These are phyloP conservation scores for Tympanoctomys barrerae DNA, from an alignment of 2,797 vertebrate species.

Conservation along the genomic window DNA sequence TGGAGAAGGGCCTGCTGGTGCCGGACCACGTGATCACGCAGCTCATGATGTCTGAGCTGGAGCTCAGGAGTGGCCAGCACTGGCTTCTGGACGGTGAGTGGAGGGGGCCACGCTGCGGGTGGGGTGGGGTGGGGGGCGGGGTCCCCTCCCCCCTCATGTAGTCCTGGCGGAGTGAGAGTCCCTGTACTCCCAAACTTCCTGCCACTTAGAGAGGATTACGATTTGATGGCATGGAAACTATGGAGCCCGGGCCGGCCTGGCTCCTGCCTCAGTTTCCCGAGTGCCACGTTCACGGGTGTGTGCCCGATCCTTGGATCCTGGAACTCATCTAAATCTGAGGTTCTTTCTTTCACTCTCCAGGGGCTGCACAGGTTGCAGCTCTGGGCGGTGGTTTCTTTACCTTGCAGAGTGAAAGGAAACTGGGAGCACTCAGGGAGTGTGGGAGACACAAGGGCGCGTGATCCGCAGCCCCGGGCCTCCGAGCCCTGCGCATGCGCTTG, in stretches of 20 bases:
- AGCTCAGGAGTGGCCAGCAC: conserved; percentile 91
- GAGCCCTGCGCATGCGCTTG: background rate
- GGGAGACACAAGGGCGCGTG: background rate
- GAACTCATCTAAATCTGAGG: background rate
- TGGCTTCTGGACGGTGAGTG: conserved; percentile 96
- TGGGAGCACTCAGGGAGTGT: background rate
- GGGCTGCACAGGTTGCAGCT: background rate
- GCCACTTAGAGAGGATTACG: background rate
- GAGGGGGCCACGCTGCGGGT: background rate
- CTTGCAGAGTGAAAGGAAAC: background rate
- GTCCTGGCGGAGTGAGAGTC: background rate
- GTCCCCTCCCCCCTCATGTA: background rate
- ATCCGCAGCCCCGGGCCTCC: background rate
- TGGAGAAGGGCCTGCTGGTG: conserved; percentile 93
- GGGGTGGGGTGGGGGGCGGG: too few relatives aligned
- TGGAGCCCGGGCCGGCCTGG: background rate
- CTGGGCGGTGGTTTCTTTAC: background rate
- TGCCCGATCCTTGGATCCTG: background rate
- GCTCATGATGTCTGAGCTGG: conserved; percentile 93
- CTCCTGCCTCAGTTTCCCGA: background rate
- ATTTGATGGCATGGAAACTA: background rate
- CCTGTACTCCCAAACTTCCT: background rate
- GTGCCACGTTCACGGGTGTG: background rate
- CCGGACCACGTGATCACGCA: conserved; percentile 96
- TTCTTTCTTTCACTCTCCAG: background rate